These are phyloP conservation scores for Myrmecophaga tridactyla DNA, from an alignment of 2,113 vertebrate species.

Conservation along the genomic window DNA sequence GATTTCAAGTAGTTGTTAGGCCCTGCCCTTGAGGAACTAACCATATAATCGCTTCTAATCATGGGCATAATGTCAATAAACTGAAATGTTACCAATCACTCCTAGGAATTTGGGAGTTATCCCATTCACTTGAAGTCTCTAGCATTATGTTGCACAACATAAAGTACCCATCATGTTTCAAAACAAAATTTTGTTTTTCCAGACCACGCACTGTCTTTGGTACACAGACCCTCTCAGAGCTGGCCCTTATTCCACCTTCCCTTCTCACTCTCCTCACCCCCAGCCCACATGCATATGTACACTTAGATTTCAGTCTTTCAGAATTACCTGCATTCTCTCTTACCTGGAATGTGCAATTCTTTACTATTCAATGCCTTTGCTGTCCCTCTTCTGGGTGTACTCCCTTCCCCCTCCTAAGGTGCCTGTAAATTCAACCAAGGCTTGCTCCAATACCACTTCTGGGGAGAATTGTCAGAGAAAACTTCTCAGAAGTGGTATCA, in stretches of 20 bases:
- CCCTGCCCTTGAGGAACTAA: background rate
- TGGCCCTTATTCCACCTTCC: background rate
- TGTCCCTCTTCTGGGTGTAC: background rate
- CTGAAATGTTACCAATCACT: background rate
- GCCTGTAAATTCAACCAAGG: background rate
- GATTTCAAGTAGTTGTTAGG: background rate
- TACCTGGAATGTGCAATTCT: too few relatives aligned
- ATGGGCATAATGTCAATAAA: background rate
- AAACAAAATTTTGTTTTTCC: too few relatives aligned
- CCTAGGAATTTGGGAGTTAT: background rate
- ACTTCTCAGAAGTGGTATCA: background rate
- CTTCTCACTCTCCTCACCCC: background rate
- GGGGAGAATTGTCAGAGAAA: background rate
- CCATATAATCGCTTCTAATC: background rate
- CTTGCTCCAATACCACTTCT: background rate
- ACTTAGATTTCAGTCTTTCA: background rate
- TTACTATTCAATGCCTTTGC: background rate
- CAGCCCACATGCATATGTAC: accelerated
- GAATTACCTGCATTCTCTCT: background rate
- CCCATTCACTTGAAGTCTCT: background rate
- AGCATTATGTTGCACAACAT: too few relatives aligned
- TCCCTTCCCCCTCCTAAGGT: background rate
- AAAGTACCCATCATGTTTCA: too few relatives aligned
- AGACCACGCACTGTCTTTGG: background rate
- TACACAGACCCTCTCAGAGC: accelerated